Evolutionary conservation across 2,113 vertebrate species (phyloP), one percentile per base, ranked within the genome.

Genomic region (Coracopsis vasa): DNA sequence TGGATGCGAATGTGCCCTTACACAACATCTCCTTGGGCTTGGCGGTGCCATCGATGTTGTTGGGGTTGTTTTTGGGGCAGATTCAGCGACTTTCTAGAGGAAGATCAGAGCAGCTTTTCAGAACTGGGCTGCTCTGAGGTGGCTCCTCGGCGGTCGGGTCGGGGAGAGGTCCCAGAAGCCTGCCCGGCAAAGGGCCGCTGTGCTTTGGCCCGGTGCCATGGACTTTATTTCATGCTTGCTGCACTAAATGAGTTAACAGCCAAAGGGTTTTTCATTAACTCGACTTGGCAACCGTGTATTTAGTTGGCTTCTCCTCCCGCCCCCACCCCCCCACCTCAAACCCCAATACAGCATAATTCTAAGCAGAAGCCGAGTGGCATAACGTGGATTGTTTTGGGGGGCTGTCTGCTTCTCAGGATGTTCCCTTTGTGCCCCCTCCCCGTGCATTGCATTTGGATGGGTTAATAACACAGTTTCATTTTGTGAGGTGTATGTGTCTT

Each of bases 211-310:
- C 58, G 1, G 3, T 89, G 96, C 95, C 95, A 94, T 33, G 18
- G 74, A 42, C 80, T 88, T 88, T 90, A 96, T 96, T 96, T 95
- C 92, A 96, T 80, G 93, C 94, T 96, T 72, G 89, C 89, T 92
- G 65, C 88, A 72, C 92, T 94, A 94, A 96, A 97, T 96, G 96
- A 97, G 96, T 97, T 97, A 97, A 95, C 96, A 96, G 93, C 89
- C 84, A 86, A 91, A 95, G 94, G 94, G 96, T 96, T 97, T 97
- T 96, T 96, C 97, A 97, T 97, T 97, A 97, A 97, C 97, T 97
- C 47, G 51, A 24, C 88, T 93, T 97, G 92, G 97, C 96, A 97
- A 94, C 92, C 90, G 39, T 91, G 61, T 70, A 80, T 88, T 94
- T 80, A 33, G 42, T 79, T 81, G 84, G 35, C 16, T 72, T 84